phyloP scores from a whole-genome alignment of 2,888 invertebrate species.

The Folsomia manolachei region DNA sequence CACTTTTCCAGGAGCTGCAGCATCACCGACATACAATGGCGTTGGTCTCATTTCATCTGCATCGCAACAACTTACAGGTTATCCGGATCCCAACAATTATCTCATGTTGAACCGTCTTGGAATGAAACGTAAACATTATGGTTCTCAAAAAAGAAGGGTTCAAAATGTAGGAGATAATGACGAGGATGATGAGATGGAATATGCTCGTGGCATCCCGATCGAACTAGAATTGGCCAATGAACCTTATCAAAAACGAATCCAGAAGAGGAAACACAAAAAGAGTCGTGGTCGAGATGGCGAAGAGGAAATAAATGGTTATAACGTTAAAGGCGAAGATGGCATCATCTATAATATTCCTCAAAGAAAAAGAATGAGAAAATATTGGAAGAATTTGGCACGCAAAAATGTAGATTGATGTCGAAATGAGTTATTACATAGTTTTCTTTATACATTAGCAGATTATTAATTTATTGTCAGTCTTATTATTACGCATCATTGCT shows the following conservation, averaged over 20 bases:
- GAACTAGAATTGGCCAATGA: background rate
- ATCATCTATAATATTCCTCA: background rate
- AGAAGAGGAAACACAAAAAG: background rate
- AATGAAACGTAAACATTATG: background rate
- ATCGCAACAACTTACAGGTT: background rate
- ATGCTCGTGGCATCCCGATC: background rate
- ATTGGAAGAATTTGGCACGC: background rate
- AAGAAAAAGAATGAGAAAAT: background rate
- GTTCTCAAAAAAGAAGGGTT: background rate
- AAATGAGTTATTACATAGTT: too few relatives aligned
- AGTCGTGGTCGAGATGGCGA: background rate
- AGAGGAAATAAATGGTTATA: background rate
- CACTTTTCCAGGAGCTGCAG: background rate
- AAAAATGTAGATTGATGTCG: too few relatives aligned
- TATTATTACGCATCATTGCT: too few relatives aligned
- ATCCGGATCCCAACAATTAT: background rate
- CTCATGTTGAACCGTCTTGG: background rate
- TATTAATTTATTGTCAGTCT: too few relatives aligned
- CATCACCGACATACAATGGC: too few relatives aligned
- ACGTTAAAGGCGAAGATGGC: background rate
- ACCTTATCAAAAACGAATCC: background rate
- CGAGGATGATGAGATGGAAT: background rate
- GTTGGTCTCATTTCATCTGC: too few relatives aligned
- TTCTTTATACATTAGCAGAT: too few relatives aligned
- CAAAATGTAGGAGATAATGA: background rate